Percentiles rank a stretch among this genome's conserved stretches.
These are phyloP conservation scores for Falco concolor DNA, from an alignment of 2,797 vertebrate genomes.

Conservation along the genomic window DNA sequence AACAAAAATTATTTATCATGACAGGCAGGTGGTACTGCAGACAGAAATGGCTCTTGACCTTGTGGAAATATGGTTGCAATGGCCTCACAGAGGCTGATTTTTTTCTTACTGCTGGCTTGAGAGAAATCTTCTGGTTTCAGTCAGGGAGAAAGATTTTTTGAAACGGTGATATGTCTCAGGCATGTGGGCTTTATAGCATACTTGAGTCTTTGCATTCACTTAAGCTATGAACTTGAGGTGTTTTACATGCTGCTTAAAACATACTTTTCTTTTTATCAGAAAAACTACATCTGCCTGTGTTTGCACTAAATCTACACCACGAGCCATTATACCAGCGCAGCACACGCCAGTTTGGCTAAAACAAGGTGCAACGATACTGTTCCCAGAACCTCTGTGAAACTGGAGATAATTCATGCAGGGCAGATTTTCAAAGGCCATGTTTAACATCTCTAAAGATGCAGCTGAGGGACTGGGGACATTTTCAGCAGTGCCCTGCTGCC, in stretches of 20 bases:
- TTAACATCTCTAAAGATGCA: conserved; percentile 47
- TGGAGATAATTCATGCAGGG: background rate
- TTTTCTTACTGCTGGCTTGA: background rate
- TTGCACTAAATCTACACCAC: background rate
- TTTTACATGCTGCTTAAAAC: background rate
- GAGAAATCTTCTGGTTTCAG: background rate
- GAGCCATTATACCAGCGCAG: accelerated
- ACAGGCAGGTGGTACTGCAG: conserved; percentile 48
- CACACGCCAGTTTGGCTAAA: background rate
- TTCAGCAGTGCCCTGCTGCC: conserved; percentile 28
- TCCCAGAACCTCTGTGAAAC: background rate
- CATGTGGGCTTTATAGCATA: background rate
- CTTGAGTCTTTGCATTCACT: background rate
- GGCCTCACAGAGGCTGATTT: background rate
- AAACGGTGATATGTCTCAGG: background rate
- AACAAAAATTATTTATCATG: conserved; percentile 25
- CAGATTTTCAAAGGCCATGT: background rate
- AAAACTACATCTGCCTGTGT: background rate
- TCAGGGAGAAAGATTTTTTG: background rate
- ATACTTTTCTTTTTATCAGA: background rate
- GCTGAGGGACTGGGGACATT: background rate
- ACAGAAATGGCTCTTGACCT: conserved; percentile 30
- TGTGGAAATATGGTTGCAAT: background rate
- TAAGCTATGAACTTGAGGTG: background rate
- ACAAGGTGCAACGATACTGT: background rate